These are phyloP conservation scores for Acleris laterana DNA, from an alignment of 2,888 invertebrate species.

Conservation along the genomic window DNA sequence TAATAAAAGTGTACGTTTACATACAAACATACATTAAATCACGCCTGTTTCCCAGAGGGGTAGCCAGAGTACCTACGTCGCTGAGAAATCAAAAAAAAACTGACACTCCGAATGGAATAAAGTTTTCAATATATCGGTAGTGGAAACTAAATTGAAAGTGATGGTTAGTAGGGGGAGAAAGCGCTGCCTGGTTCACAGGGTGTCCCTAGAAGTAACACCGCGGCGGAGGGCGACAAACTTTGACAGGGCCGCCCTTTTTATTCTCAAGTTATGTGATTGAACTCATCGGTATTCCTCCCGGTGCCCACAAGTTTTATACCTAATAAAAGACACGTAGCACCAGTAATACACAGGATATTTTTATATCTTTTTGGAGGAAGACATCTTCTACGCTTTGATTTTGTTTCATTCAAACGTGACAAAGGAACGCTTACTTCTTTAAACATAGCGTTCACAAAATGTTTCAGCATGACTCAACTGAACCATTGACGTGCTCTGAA, in stretches of 20 bases:
- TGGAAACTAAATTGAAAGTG: slow-evolving; percentile 20
- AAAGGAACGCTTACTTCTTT: too few relatives aligned
- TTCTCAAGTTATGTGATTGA: slow-evolving; percentile 63
- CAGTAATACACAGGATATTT: slow-evolving; percentile 50
- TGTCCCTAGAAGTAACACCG: slow-evolving; percentile 57
- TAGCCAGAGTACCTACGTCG: too few relatives aligned
- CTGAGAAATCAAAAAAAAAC: too few relatives aligned
- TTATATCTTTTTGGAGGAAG: slow-evolving; percentile 32
- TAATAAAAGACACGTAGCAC: slow-evolving; percentile 59
- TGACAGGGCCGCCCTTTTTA: slow-evolving; percentile 57
- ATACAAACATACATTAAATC: too few relatives aligned
- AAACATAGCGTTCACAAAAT: too few relatives aligned
- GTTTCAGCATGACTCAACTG: not conserved
- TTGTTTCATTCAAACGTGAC: slow-evolving; percentile 1
- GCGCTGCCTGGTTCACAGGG: slow-evolving; percentile 51
- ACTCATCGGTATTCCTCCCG: slow-evolving; percentile 61
- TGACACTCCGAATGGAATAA: too few relatives aligned
- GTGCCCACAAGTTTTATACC: slow-evolving; percentile 58
- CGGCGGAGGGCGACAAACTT: slow-evolving; percentile 51
- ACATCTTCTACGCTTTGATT: slow-evolving; percentile 29
- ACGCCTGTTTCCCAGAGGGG: too few relatives aligned
- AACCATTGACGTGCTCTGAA: not conserved
- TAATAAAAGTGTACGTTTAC: too few relatives aligned
- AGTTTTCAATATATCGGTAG: too few relatives aligned
- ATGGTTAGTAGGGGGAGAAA: slow-evolving; percentile 31